Percentiles rank a stretch among this genome's conserved stretches.
phyloP scores from a whole-genome alignment of 2,888 invertebrate genomes.

The Lepidochitona cinerea region DNA sequence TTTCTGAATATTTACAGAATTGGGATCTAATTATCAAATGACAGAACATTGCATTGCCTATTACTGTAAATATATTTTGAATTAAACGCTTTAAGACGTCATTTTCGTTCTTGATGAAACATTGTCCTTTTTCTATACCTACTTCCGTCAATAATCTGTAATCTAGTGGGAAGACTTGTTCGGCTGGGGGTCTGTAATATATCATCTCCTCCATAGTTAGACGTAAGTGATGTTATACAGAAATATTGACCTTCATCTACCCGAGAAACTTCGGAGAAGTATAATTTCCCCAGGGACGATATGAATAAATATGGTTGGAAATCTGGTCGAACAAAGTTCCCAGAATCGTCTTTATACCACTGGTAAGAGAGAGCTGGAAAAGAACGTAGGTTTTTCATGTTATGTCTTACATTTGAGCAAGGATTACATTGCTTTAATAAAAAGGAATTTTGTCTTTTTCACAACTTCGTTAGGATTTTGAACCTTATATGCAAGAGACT shows the following conservation, averaged over 20 bases:
- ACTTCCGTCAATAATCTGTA: constrained; percentile 53
- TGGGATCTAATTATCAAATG: no score
- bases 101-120: no score
- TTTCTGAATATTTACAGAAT: no score
- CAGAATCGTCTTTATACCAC: constrained; percentile 91
- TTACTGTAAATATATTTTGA: no score
- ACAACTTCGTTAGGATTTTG: no score
- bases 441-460: no score
- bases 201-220: background rate
- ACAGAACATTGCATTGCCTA: no score
- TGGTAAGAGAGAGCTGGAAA: constrained; percentile 75
- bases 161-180: constrained; percentile 57
- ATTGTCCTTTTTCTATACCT: constrained; percentile 12
- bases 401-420: no score
- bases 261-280: constrained; percentile 92
- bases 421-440: no score
- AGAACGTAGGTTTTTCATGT: no score
- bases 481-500: no score
- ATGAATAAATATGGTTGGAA: constrained; percentile 86
- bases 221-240: constrained; percentile 45
- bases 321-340: constrained; percentile 94
- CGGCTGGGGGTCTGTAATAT: constrained; percentile 32
- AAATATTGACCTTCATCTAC: constrained; percentile 73
- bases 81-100: no score
- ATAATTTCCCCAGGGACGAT: constrained; percentile 92